Evolutionary conservation across 2,888 invertebrate species (phyloP).

Genomic region (Agapostemon virescens): DNA sequence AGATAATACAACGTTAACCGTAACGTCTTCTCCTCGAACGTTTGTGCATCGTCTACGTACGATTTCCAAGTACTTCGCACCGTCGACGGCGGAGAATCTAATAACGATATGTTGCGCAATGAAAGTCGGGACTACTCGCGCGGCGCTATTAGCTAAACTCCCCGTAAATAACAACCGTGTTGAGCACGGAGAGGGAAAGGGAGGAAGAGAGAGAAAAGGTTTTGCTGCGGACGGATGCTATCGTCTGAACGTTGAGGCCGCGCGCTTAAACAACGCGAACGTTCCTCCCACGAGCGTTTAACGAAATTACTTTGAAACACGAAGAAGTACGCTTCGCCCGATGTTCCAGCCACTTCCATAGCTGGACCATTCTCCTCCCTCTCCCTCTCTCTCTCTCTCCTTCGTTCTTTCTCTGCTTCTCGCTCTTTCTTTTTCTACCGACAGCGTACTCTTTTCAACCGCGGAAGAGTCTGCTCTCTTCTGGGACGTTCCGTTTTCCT

Average conservation of each 20-base stretch:
- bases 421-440: not conserved
- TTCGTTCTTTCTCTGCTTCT: not conserved
- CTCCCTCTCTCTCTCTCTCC: constrained; percentile 25
- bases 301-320: constrained; percentile 72
- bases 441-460: not conserved
- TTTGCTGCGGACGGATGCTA: constrained; percentile 15
- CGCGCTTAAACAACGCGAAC: constrained; percentile 62
- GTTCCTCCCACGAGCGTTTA: constrained; percentile 62
- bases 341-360: constrained; percentile 50
- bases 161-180: not conserved
- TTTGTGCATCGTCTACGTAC: too few species aligned
- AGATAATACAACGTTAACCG: too few species aligned
- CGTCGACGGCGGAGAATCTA: too few species aligned
- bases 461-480: not conserved
- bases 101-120: too few species aligned
- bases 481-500: constrained; percentile 20
- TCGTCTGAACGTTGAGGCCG: constrained; percentile 28
- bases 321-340: constrained; percentile 61
- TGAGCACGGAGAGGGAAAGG: not conserved
- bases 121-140: too few species aligned
- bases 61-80: too few species aligned
- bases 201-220: constrained; percentile 23
- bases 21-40: too few species aligned
- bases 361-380: constrained; percentile 36
- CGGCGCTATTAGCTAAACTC: not conserved